Evolutionary conservation across 1,140 invertebrate genomes (phyloP).

Genomic region (Capitella teleta): DNA sequence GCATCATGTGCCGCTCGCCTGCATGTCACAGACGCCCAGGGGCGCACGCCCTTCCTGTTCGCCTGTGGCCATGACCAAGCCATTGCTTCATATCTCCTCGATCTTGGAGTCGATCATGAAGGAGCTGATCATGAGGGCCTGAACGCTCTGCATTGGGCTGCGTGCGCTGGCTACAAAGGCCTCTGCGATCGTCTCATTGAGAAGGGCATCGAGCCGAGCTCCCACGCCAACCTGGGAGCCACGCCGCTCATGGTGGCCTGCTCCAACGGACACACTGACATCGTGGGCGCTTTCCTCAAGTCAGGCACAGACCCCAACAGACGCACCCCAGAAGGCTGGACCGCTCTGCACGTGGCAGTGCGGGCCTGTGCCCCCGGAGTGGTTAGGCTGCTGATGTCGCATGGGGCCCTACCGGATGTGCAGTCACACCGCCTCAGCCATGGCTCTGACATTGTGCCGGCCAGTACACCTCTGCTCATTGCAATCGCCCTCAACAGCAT

Average conservation of each 20-base stretch:
- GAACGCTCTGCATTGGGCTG: slow-evolving; percentile 12
- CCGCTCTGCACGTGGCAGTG: slow-evolving; percentile 13
- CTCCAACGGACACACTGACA: slow-evolving; percentile 6
- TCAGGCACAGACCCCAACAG: slow-evolving; percentile 1
- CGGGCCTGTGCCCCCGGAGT: slow-evolving; percentile 10
- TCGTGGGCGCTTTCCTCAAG: slow-evolving; percentile 11
- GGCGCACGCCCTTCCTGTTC: slow-evolving; percentile 11
- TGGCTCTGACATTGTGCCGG: slow-evolving; percentile 11
- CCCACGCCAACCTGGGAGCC: slow-evolving; percentile 11
- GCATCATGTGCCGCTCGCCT: slow-evolving; percentile 5
- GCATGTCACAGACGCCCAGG: slow-evolving; percentile 5
- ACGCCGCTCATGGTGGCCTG: slow-evolving; percentile 15
- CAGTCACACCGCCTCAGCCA: slow-evolving; percentile 11
- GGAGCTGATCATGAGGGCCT: slow-evolving; percentile 9
- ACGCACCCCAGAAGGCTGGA: slow-evolving; percentile 12
- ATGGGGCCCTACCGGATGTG: slow-evolving; percentile 6
- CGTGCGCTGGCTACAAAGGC: slow-evolving; percentile 7
- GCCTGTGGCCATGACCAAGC: slow-evolving; percentile 12
- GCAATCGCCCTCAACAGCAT: slow-evolving; percentile 13
- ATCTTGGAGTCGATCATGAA: slow-evolving; percentile 7
- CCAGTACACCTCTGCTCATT: slow-evolving; percentile 12
- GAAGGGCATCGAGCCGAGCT: slow-evolving; percentile 1
- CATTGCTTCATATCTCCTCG: slow-evolving; percentile 11
- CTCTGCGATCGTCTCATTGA: slow-evolving; percentile 5
- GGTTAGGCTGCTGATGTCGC: slow-evolving; percentile 4